Conservation (phyloP, 2,797 vertebrate genomes). For the Prionace glauca region DNA sequence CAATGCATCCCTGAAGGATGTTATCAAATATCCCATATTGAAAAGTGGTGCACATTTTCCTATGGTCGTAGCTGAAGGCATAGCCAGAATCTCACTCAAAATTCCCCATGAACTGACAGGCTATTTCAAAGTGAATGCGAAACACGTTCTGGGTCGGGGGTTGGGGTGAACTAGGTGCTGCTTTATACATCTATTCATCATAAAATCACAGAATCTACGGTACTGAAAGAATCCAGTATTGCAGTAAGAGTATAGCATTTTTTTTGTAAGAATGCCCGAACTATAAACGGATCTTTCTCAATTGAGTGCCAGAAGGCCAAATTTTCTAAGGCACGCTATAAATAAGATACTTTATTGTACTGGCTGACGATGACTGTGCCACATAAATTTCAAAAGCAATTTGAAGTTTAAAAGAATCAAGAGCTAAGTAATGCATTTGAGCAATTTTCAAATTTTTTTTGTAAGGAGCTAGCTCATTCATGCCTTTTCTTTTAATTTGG, state of each 20-base stretch:
- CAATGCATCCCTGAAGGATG: not conserved
- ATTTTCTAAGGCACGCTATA: not conserved
- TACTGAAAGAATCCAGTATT: not conserved
- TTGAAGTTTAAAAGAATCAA: not conserved
- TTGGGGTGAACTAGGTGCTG: not conserved
- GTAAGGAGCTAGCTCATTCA: not conserved
- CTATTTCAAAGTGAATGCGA: not conserved
- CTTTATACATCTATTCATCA: not conserved
- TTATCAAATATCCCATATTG: not conserved
- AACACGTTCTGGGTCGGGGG: not conserved
- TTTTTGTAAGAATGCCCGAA: not conserved
- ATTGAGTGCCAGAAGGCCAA: not conserved
- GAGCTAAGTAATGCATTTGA: not conserved
- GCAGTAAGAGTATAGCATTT: not conserved
- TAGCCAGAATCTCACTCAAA: not conserved
- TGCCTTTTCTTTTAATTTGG: not conserved
- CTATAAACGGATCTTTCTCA: not conserved
- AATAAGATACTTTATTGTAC: constrained; percentile 3
- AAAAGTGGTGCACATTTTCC: not conserved
- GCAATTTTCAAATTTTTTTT: not conserved
- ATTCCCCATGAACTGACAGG: not conserved
- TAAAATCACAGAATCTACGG: too few species aligned
- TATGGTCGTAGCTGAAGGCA: not conserved
- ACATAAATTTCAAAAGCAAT: not conserved
- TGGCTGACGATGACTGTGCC: not conserved